These are phyloP conservation scores for Drosophila siamana DNA, from an alignment of 2,888 invertebrate genomes.

Conservation along the genomic window DNA sequence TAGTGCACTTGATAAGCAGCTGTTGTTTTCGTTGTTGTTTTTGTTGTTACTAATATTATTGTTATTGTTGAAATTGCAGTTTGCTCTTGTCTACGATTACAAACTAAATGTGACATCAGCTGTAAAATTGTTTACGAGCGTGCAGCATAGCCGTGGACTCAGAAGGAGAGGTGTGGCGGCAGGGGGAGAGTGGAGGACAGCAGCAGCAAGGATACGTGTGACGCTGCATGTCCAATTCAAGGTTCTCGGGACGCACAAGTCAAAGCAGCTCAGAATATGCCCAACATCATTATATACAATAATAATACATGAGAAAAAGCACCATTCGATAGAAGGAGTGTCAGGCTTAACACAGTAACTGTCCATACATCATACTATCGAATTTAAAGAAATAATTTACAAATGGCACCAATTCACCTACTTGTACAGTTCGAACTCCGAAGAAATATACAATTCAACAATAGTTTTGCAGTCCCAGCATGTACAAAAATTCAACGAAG, in stretches of 20 bases:
- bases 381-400: neutral
- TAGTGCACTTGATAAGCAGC: conserved; percentile 73
- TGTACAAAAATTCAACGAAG: conserved; percentile 13
- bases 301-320: conserved; percentile 3
- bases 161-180: neutral
- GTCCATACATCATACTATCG: neutral
- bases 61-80: conserved; percentile 38
- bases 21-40: conserved; percentile 39
- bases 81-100: conserved; percentile 36
- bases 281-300: conserved; percentile 36
- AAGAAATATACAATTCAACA: neutral
- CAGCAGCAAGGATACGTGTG: conserved; percentile 19
- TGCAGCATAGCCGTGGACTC: conserved; percentile 57
- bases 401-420: neutral
- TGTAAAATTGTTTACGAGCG: conserved; percentile 27
- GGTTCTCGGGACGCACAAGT: neutral
- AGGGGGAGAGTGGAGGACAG: conserved; percentile 1
- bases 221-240: neutral
- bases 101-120: conserved; percentile 41
- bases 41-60: conserved; percentile 32
- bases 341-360: neutral
- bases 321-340: conserved; percentile 13
- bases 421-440: neutral
- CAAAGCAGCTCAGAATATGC: neutral
- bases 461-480: neutral